These are phyloP conservation scores for Maniola hyperantus DNA, from an alignment of 2,888 invertebrate genomes.

Conservation along the genomic window DNA sequence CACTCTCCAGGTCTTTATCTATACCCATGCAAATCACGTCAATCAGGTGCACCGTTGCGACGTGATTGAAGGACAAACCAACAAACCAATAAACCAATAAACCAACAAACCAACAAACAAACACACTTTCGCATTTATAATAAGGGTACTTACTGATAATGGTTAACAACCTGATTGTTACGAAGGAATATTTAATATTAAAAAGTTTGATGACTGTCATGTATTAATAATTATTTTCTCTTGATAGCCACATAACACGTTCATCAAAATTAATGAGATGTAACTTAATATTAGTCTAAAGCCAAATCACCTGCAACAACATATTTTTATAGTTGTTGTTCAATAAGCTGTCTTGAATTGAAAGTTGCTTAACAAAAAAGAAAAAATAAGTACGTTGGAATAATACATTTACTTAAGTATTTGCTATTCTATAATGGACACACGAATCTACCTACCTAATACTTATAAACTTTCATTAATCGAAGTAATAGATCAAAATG, in stretches of 20 bases:
- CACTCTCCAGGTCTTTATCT: too few species aligned
- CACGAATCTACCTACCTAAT: not conserved
- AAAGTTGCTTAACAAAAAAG: not conserved
- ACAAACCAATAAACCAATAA: too few species aligned
- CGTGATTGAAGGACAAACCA: too few species aligned
- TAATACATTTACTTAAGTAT: not conserved
- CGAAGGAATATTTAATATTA: not conserved
- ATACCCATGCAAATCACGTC: too few species aligned
- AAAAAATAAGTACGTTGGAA: not conserved
- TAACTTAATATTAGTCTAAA: conserved; percentile 13
- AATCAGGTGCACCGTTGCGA: too few species aligned
- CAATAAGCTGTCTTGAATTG: not conserved
- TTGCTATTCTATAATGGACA: too few species aligned
- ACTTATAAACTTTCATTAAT: not conserved
- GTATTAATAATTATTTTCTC: conserved; percentile 8
- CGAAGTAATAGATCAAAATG: not conserved
- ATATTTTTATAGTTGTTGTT: not conserved
- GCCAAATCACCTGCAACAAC: not conserved
- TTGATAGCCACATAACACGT: conserved; percentile 9
- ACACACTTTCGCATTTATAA: too few species aligned
- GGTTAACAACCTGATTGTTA: not conserved
- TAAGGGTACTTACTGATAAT: too few species aligned
- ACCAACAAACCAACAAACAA: too few species aligned
- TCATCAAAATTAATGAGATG: conserved; percentile 21
- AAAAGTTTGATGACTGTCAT: not conserved